Evolutionary conservation across 2,888 invertebrate species (phyloP).

Genomic region (Drosophila glabriapex): DNA sequence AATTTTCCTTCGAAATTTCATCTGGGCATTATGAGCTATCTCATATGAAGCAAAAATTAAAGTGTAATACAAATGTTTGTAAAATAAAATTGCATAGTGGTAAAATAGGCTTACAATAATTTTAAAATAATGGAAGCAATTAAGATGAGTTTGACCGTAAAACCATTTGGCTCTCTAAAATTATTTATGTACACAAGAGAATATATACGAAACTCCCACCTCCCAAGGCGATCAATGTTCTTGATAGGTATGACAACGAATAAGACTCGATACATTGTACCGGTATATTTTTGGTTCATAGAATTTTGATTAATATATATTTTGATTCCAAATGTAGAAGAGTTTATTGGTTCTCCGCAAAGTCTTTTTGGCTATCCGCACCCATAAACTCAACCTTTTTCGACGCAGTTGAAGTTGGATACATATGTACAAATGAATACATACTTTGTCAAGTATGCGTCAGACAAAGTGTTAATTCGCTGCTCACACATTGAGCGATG

Average conservation of each 20-base stretch:
- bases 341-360: neutral
- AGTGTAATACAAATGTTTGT: neutral
- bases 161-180: neutral
- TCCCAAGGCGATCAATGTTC: neutral
- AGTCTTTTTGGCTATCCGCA: neutral
- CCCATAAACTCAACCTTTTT: neutral
- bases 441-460: neutral
- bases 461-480: neutral
- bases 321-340: neutral
- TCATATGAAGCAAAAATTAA: neutral
- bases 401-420: neutral
- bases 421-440: neutral
- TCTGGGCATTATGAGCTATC: neutral
- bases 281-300: neutral
- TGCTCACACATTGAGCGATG: neutral
- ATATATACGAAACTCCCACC: neutral
- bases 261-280: neutral
- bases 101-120: neutral
- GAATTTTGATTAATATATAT: neutral
- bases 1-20: neutral
- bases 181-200: neutral
- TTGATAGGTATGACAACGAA: neutral
- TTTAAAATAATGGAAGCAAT: neutral
- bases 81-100: neutral
- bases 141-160: neutral